These are phyloP conservation scores for Hephaestus fuliginosus DNA, from an alignment of 2,797 vertebrate genomes.

Conservation along the genomic window DNA sequence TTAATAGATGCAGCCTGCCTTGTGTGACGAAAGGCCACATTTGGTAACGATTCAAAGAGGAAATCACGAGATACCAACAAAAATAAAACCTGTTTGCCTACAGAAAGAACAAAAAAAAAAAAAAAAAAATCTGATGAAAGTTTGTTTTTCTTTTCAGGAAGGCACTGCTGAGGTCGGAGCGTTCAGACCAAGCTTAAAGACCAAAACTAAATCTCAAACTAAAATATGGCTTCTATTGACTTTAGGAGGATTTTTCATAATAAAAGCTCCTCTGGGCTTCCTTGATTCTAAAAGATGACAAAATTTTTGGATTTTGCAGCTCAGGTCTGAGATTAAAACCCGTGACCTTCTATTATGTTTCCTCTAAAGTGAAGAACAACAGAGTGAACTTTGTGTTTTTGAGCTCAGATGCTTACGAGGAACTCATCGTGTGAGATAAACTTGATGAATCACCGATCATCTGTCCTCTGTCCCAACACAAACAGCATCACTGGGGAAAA, in stretches of 20 bases:
- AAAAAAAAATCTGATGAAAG: slow-evolving; percentile 13
- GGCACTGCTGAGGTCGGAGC: slow-evolving; percentile 39
- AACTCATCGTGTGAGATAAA: slow-evolving; percentile 10
- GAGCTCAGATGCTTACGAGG: background rate
- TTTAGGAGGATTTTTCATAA: background rate
- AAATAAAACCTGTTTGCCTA: slow-evolving; percentile 80
- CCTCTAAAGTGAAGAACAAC: background rate
- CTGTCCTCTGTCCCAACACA: background rate
- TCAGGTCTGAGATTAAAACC: slow-evolving; percentile 27
- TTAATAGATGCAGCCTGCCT: slow-evolving; percentile 88
- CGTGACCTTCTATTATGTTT: background rate
- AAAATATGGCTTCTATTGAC: background rate
- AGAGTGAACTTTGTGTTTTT: slow-evolving; percentile 7
- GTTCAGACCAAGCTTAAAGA: slow-evolving; percentile 12
- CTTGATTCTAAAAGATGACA: background rate
- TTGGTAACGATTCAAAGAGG: slow-evolving; percentile 85
- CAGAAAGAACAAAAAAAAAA: background rate
- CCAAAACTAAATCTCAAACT: background rate
- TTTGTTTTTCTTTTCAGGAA: slow-evolving; percentile 27
- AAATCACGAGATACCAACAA: slow-evolving; percentile 81
- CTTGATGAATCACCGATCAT: slow-evolving; percentile 4
- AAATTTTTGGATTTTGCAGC: slow-evolving; percentile 15
- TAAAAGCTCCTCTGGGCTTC: background rate
- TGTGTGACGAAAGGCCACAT: slow-evolving; percentile 78
- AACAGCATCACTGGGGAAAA: slow-evolving; percentile 10